Percentiles rank a stretch among this genome's conserved stretches.
phyloP scores from a whole-genome alignment of 2,888 invertebrate species.

The Hypomecis punctinalis region DNA sequence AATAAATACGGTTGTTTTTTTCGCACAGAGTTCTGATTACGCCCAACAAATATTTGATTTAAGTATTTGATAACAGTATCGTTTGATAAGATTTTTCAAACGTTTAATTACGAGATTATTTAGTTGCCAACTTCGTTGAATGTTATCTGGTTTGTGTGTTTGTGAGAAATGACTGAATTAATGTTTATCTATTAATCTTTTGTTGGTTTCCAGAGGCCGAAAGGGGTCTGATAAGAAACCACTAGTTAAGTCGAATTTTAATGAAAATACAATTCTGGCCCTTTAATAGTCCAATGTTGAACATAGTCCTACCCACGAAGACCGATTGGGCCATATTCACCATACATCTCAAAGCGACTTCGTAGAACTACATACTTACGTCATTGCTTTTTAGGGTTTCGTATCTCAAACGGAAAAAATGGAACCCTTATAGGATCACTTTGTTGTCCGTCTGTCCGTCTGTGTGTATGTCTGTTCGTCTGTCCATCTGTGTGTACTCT shows the following conservation, averaged over 20 bases:
- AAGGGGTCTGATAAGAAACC: conserved; percentile 22
- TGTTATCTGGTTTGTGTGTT: conserved; percentile 24
- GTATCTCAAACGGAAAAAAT: no score
- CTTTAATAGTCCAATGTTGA: no score
- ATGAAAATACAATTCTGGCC: no score
- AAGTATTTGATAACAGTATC: conserved; percentile 29
- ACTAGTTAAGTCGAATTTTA: background rate
- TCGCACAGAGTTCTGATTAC: conserved; percentile 18
- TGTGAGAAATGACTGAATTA: conserved; percentile 1
- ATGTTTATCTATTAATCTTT: conserved; percentile 19
- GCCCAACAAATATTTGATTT: conserved; percentile 29
- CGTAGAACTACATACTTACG: no score
- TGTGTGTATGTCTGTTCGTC: no score
- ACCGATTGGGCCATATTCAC: no score
- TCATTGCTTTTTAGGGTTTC: no score
- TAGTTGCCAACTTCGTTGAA: conserved; percentile 22
- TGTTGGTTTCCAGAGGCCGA: conserved; percentile 18
- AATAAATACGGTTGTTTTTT: background rate
- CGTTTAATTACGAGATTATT: conserved; percentile 16
- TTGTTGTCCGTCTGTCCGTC: no score
- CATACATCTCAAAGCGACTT: no score
- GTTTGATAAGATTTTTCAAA: conserved; percentile 38
- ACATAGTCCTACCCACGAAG: no score
- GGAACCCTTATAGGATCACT: no score
- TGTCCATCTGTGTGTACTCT: no score